A percentile compares a stretch with the other conserved stretches of the same genome.
phyloP scores from a whole-genome alignment of 2,888 invertebrate genomes.

The Lycaena phlaeas region DNA sequence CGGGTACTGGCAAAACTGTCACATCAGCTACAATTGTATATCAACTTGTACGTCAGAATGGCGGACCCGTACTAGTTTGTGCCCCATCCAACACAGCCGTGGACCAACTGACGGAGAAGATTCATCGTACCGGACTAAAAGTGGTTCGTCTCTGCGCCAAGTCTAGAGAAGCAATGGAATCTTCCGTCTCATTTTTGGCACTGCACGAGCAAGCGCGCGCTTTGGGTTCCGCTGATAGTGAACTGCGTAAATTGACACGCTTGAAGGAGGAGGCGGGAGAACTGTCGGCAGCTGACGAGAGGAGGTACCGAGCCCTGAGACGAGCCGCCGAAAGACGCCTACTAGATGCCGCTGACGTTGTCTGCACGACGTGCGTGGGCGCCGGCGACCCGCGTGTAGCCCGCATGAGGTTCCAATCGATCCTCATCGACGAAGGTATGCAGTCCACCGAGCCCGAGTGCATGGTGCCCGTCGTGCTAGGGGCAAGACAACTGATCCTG shows the following conservation, averaged over 20 bases:
- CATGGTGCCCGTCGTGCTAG: constrained; percentile 98
- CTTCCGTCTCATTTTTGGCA: constrained; percentile 96
- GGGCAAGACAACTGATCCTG: constrained; percentile 95
- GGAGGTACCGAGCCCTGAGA: constrained; percentile 91
- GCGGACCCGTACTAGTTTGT: constrained; percentile 96
- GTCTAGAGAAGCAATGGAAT: constrained; percentile 97
- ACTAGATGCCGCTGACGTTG: constrained; percentile 96
- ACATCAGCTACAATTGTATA: constrained; percentile 99
- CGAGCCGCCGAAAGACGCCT: constrained; percentile 93
- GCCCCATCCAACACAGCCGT: constrained; percentile 99
- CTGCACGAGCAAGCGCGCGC: constrained; percentile 97
- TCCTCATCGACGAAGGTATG: constrained; percentile 97
- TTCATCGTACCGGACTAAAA: constrained; percentile 96
- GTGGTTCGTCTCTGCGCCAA: constrained; percentile 96
- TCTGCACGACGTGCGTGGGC: constrained; percentile 99
- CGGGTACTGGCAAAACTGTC: constrained; percentile 98
- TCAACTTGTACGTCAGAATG: constrained; percentile 95
- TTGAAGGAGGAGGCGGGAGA: constrained; percentile 99
- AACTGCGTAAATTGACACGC: constrained; percentile 95
- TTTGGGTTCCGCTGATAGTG: constrained; percentile 89
- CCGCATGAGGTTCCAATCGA: constrained; percentile 94
- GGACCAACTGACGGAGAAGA: constrained; percentile 98
- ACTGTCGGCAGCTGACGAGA: constrained; percentile 94
- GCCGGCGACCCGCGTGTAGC: constrained; percentile 97
- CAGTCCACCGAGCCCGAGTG: constrained; percentile 98